Percentiles rank a stretch among this genome's conserved stretches.
These are phyloP conservation scores for Drosophila mimetica DNA, from an alignment of 2,888 invertebrate genomes.

Conservation along the genomic window DNA sequence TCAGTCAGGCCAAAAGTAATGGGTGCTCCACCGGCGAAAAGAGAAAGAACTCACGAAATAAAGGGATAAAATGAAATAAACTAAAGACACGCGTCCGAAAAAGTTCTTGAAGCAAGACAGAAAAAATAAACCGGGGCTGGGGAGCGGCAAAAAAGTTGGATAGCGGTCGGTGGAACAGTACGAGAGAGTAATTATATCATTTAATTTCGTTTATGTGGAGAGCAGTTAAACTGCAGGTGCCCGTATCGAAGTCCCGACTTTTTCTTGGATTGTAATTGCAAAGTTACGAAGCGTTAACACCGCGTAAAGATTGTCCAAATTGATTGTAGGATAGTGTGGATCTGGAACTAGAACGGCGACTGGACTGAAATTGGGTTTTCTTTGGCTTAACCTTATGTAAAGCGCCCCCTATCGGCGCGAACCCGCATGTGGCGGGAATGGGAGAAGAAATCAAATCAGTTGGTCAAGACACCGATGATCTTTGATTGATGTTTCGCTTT, in stretches of 20 bases:
- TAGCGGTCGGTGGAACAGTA: conserved; percentile 37
- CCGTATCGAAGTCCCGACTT: conserved; percentile 6
- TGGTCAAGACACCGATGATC: conserved; percentile 4
- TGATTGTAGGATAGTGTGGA: conserved; percentile 46
- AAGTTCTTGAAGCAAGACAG: conserved; percentile 61
- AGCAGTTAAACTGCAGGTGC: conserved; percentile 26
- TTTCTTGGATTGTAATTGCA: conserved; percentile 52
- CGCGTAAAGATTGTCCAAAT: conserved; percentile 70
- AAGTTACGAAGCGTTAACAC: conserved; percentile 72
- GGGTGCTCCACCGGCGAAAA: conserved; percentile 9
- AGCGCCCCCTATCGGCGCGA: conserved; percentile 4
- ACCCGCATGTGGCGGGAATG: background rate
- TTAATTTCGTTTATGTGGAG: conserved; percentile 55
- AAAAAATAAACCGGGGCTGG: conserved; percentile 14
- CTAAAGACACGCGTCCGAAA: conserved; percentile 64
- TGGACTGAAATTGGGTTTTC: conserved; percentile 2
- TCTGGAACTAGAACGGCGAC: conserved; percentile 32
- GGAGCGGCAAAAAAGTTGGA: conserved; percentile 1
- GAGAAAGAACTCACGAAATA: conserved; percentile 21
- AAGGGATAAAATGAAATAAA: conserved; percentile 17
- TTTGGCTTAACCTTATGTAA: conserved; percentile 22
- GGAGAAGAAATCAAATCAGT: background rate
- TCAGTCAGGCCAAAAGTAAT: conserved; percentile 31
- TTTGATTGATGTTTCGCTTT: conserved; percentile 57
- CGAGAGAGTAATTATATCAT: conserved; percentile 68